A percentile compares a stretch with the other conserved stretches of the same genome.
These are phyloP conservation scores for Pan troglodytes DNA, from an alignment of 2,113 vertebrate species.

Conservation along the genomic window NHGRI_mPanTro3-v2.1_pri NC_072403.2:171345501-171346000, in stretches of 20 bases:
- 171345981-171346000: neutral
- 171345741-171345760: neutral
- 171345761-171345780: neutral
- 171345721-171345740: fast-evolving
- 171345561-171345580: neutral
- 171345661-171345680: neutral
- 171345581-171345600: neutral
- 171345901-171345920: neutral
- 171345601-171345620: neutral
- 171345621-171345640: neutral
- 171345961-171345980: neutral
- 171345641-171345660: neutral
- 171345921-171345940: fast-evolving
- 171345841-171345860: too few relatives aligned
- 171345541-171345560: neutral
- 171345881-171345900: neutral
- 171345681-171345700: fast-evolving
- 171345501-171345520: neutral
- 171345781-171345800: neutral
- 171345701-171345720: neutral
- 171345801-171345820: neutral
- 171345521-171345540: neutral
- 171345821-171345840: too few relatives aligned
- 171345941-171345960: fast-evolving
- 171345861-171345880: neutral